phyloP scores from a whole-genome alignment of 1,140 invertebrate genomes.

The Laodelphax striatellus region DNA sequence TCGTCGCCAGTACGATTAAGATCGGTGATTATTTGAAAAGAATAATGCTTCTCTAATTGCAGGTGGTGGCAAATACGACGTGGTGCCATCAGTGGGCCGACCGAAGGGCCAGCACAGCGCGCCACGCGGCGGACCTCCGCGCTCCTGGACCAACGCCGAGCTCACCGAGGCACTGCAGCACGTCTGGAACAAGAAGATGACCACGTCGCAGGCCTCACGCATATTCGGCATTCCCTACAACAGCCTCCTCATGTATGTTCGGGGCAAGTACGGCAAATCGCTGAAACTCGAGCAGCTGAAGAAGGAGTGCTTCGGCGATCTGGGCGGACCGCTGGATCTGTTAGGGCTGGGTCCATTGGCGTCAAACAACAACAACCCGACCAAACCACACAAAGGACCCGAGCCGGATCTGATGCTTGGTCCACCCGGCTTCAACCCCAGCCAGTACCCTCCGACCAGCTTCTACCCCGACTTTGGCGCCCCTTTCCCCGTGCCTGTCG shows the following conservation, averaged over 20 bases:
- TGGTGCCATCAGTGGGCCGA: slow-evolving; percentile 37
- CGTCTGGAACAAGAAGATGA: slow-evolving; percentile 90
- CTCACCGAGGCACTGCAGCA: slow-evolving; percentile 77
- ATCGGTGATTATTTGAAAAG: background rate
- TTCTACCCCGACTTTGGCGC: slow-evolving; percentile 70
- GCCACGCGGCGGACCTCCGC: slow-evolving; percentile 71
- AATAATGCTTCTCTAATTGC: background rate
- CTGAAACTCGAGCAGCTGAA: slow-evolving; percentile 74
- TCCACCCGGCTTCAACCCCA: slow-evolving; percentile 45
- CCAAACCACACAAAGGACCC: slow-evolving; percentile 29
- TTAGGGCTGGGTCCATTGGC: slow-evolving; percentile 46
- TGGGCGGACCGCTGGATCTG: slow-evolving; percentile 46
- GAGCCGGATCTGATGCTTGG: slow-evolving; percentile 26
- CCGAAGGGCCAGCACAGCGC: slow-evolving; percentile 82
- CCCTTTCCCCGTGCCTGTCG: slow-evolving; percentile 68
- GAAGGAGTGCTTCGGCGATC: slow-evolving; percentile 69
- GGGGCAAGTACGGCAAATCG: slow-evolving; percentile 85
- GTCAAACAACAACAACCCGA: slow-evolving; percentile 51
- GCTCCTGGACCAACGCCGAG: slow-evolving; percentile 83
- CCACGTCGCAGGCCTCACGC: slow-evolving; percentile 79
- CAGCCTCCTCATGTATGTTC: slow-evolving; percentile 79
- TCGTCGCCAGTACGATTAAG: too few relatives aligned
- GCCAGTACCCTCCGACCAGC: slow-evolving; percentile 37
- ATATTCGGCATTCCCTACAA: slow-evolving; percentile 88
- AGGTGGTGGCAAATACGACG: background rate